Base-by-base conservation (phyloP, 1,140 invertebrate species). In the Armadillidium nasatum region DNA sequence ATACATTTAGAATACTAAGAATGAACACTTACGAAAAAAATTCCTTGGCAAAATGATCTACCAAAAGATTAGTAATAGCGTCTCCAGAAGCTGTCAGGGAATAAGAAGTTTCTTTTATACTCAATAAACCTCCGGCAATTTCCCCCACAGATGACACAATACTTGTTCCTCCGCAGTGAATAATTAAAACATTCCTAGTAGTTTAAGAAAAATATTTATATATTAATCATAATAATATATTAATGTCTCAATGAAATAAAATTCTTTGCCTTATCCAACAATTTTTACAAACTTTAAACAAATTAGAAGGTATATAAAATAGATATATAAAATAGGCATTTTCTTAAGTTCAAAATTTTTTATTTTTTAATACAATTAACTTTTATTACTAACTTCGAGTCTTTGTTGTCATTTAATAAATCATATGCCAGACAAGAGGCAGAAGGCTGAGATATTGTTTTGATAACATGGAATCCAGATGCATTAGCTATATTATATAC, bases 31-130 rank as follows among this genome's bases (percentile, higher is more conserved):
- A 60, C 50, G 19, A 15, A 60, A 60, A 60, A 60, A 60, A 60
- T 60, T 60, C 50, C 19, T 60, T 60, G 50, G 50, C 50, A 60
- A 60, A 60, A 7, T 60, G 50, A 60, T 60, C 50, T 60, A 60
- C 50, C 7, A 60, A 60, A 7, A 60, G 50, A 15, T 13, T 15
- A 4, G 50, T 60, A 15, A 60, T 60, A 60, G 50, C 50, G 7
- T 60, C 50, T 60, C 50, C 50, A 60, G 50, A 60, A 15, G 50
- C 11, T 15, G 50, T 15, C 50, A 60, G 19, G 11, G 50, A 60
- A 19, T 60, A 60, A 19, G 50, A 60, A 2, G 50, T 60, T 19
- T 60, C 50, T 19, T 60, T 60, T 15, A 60, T 60, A 19, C 19
- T 60, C 19, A 60, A 60, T 15, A 60, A 19, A 60, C 50, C 50